phyloP scores from a whole-genome alignment of 2,113 vertebrate species.

The Emydura subglobosa region DNA sequence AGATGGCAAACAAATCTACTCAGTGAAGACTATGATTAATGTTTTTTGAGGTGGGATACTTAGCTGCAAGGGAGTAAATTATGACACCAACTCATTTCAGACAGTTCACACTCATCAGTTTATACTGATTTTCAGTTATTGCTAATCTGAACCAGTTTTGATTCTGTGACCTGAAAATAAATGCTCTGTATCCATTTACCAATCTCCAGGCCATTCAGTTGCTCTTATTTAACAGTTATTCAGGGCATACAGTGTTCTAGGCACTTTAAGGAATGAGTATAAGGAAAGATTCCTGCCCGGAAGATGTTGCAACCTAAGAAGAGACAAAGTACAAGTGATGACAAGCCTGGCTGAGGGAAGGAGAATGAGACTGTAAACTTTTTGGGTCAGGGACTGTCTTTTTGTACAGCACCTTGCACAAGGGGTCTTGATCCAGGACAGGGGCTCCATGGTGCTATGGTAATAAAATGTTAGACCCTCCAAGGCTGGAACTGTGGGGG shows the following conservation, averaged over 20 bases:
- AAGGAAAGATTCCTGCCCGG: background rate
- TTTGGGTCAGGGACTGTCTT: background rate
- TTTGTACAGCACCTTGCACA: background rate
- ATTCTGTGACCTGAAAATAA: background rate
- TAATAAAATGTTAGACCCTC: no score
- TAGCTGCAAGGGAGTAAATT: no score
- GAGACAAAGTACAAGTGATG: background rate
- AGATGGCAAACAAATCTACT: rapidly evolving
- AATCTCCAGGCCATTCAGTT: background rate
- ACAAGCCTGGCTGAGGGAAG: background rate
- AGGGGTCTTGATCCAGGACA: background rate
- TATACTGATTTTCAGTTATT: rapidly evolving
- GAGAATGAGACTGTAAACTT: background rate
- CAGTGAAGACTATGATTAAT: background rate
- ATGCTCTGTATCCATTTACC: background rate
- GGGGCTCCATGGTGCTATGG: no score
- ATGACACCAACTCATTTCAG: background rate
- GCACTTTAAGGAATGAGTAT: no score
- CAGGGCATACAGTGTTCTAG: rapidly evolving
- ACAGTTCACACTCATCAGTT: background rate
- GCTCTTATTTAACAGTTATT: background rate
- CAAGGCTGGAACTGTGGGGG: no score
- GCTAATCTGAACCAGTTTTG: background rate
- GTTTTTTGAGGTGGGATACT: background rate
- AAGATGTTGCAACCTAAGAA: background rate